phyloP scores from a whole-genome alignment of 2,797 vertebrate genomes.

The Aplochiton taeniatus region DNA sequence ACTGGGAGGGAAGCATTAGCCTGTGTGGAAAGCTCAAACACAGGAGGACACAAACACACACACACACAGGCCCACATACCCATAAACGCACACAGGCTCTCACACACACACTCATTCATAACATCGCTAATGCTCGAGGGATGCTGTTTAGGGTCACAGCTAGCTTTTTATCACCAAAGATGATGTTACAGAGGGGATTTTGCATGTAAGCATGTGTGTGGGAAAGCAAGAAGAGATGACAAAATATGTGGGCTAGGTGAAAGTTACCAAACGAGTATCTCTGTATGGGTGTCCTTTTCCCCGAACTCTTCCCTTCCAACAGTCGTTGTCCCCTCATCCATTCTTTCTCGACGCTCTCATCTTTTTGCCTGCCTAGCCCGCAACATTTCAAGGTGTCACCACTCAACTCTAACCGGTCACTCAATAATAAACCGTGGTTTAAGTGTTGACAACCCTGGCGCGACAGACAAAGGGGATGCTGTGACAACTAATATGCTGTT shows the following conservation, averaged over 20 bases:
- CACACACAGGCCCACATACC: constrained; percentile 24
- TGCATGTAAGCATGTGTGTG: constrained; percentile 4
- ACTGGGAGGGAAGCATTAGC: constrained; percentile 46
- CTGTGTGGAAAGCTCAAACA: constrained; percentile 35
- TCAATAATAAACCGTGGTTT: too few relatives aligned
- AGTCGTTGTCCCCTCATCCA: neutral
- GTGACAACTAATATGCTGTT: constrained; percentile 26
- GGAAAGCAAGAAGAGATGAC: neutral
- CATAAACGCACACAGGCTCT: too few relatives aligned
- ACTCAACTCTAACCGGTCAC: too few relatives aligned
- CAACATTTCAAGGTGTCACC: too few relatives aligned
- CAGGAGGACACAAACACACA: constrained; percentile 10
- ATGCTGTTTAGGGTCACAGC: constrained; percentile 53
- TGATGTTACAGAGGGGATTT: constrained; percentile 50
- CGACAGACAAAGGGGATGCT: constrained; percentile 5
- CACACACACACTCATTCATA: constrained; percentile 43
- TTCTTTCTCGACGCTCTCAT: neutral
- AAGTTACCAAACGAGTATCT: neutral
- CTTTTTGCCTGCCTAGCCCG: too few relatives aligned
- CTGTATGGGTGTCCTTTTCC: constrained; percentile 10
- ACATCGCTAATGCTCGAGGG: constrained; percentile 43
- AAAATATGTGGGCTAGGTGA: neutral
- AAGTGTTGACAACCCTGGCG: neutral
- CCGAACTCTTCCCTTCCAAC: neutral
- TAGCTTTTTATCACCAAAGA: constrained; percentile 63